These are phyloP conservation scores for Oligia latruncula DNA, from an alignment of 2,888 invertebrate genomes.

Conservation along the genomic window DNA sequence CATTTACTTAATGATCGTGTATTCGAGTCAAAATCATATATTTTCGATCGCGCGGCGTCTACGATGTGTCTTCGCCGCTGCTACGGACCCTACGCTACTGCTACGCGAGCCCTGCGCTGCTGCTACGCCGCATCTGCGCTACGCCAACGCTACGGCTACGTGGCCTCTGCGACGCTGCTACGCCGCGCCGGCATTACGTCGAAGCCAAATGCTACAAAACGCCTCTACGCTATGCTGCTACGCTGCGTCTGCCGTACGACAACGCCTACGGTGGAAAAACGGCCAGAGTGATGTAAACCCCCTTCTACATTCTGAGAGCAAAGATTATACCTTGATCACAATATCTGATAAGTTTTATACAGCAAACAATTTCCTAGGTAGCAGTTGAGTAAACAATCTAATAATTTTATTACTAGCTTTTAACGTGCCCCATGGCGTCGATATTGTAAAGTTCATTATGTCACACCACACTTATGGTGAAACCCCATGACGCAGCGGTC, in stretches of 20 bases:
- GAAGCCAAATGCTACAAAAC: neutral
- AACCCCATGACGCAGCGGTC: conserved; percentile 80
- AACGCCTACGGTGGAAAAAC: neutral
- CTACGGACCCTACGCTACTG: neutral
- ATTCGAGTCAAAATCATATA: neutral
- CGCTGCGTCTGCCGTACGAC: neutral
- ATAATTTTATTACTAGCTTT: conserved; percentile 52
- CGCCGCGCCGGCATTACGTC: too few species aligned
- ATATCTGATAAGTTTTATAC: neutral
- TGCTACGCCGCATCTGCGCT: neutral
- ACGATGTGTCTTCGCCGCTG: neutral
- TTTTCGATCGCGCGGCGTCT: neutral
- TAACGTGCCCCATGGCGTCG: conserved; percentile 56
- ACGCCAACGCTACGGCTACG: neutral
- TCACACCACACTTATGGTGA: conserved; percentile 66
- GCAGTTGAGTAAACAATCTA: conserved; percentile 27
- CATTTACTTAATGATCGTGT: neutral
- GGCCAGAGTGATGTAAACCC: neutral
- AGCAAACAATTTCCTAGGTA: neutral
- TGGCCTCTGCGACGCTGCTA: neutral
- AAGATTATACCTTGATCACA: neutral
- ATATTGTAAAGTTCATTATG: conserved; percentile 71
- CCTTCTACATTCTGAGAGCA: neutral
- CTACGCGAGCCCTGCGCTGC: neutral
- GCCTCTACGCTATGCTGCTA: neutral